Conservation (phyloP, 2,888 invertebrate genomes). For the Drosophila eohydei region DNA sequence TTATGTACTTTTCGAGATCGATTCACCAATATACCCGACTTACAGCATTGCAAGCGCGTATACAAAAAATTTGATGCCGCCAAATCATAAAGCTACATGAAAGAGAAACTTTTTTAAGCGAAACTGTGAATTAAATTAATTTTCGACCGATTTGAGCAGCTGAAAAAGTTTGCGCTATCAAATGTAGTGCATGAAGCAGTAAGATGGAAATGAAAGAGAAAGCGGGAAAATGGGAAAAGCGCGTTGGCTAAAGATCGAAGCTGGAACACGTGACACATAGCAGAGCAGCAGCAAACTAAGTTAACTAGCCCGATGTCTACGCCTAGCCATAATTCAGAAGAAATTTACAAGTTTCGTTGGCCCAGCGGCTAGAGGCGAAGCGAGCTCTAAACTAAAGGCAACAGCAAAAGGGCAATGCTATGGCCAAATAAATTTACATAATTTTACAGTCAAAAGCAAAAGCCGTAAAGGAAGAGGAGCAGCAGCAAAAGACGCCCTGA, state of each 20-base stretch:
- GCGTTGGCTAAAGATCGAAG: not conserved
- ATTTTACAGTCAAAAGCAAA: slow-evolving; percentile 58
- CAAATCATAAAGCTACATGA: slow-evolving; percentile 69
- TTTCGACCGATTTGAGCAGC: slow-evolving; percentile 72
- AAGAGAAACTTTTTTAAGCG: slow-evolving; percentile 62
- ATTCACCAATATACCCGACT: slow-evolving; percentile 3
- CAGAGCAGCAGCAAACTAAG: slow-evolving; percentile 1
- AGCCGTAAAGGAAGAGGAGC: slow-evolving; percentile 18
- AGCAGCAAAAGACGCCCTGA: slow-evolving; percentile 43
- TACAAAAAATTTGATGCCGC: slow-evolving; percentile 36
- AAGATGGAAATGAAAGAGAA: not conserved
- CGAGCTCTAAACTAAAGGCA: slow-evolving; percentile 31
- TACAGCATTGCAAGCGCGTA: not conserved
- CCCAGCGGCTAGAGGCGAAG: slow-evolving; percentile 22
- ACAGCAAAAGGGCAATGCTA: slow-evolving; percentile 66
- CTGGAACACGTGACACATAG: slow-evolving; percentile 6
- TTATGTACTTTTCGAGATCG: not conserved
- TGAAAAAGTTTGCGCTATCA: slow-evolving; percentile 54
- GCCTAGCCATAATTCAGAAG: slow-evolving; percentile 66
- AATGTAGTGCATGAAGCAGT: slow-evolving; percentile 18
- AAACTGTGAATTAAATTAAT: slow-evolving; percentile 78
- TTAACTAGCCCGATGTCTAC: slow-evolving; percentile 12
- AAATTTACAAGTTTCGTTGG: slow-evolving; percentile 47
- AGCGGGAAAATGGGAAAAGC: slow-evolving; percentile 3
- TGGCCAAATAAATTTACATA: slow-evolving; percentile 76